Percentiles rank a stretch among this genome's conserved stretches.
phyloP scores from a whole-genome alignment of 1,140 invertebrate genomes.

The Caenorhabditis remanei region DNA sequence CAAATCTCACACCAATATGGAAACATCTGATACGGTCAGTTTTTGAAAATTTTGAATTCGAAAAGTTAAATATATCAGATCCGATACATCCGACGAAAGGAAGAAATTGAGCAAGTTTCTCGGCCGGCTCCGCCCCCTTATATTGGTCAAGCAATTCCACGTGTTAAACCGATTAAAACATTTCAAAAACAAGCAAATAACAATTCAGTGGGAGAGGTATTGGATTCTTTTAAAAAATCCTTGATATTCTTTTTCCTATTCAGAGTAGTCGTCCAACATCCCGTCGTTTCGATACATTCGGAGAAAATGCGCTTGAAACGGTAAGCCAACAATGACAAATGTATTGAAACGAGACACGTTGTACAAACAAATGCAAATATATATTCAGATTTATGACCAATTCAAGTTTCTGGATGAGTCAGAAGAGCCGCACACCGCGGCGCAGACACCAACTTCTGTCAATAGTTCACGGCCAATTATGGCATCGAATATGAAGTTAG shows the following conservation, averaged over 20 bases:
- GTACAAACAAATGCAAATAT: neutral
- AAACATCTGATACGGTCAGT: conserved; percentile 15
- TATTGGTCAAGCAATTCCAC: conserved; percentile 36
- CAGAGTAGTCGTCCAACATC: conserved; percentile 39
- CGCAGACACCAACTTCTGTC: conserved; percentile 29
- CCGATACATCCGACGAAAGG: conserved; percentile 51
- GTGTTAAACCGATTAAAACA: conserved; percentile 40
- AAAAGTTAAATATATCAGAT: neutral
- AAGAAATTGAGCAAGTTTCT: conserved; percentile 6
- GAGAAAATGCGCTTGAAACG: conserved; percentile 49
- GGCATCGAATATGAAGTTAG: neutral
- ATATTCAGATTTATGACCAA: conserved; percentile 43
- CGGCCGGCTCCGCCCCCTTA: conserved; percentile 46
- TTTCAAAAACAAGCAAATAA: conserved; percentile 37
- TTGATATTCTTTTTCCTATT: no score
- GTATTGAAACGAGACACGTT: conserved; percentile 1
- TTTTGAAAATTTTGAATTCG: neutral
- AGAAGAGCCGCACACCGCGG: neutral
- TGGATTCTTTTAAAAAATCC: no score
- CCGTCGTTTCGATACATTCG: conserved; percentile 29
- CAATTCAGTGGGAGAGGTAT: conserved; percentile 15
- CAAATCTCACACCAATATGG: neutral
- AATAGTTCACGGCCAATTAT: conserved; percentile 45
- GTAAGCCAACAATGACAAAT: neutral
- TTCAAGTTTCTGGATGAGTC: conserved; percentile 53